These are phyloP conservation scores for Macropis europaea DNA, from an alignment of 2,888 invertebrate genomes.

Conservation along the genomic window DNA sequence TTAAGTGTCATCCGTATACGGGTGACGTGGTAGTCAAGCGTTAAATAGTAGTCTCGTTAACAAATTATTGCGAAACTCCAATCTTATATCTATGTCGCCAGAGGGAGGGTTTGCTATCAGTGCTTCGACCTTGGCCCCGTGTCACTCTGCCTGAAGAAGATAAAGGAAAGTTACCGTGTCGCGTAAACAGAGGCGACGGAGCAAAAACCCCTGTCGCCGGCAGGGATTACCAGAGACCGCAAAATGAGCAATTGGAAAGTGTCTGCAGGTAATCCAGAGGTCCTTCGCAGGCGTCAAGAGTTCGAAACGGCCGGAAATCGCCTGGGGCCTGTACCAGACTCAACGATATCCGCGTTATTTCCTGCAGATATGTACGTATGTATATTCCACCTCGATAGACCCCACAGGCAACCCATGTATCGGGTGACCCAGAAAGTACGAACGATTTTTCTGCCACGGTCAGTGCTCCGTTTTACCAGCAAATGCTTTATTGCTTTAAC, in stretches of 20 bases:
- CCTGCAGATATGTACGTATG: constrained; percentile 28
- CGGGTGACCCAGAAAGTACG: neutral
- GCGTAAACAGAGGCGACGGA: constrained; percentile 6
- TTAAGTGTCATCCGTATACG: too few relatives aligned
- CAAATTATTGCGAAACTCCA: too few relatives aligned
- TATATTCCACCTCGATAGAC: constrained; percentile 27
- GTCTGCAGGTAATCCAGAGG: constrained; percentile 20
- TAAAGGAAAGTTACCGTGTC: constrained; percentile 7
- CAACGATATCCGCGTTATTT: constrained; percentile 47
- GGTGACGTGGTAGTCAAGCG: too few relatives aligned
- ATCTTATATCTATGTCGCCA: neutral
- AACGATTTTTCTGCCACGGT: too few relatives aligned
- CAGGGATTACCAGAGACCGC: constrained; percentile 16
- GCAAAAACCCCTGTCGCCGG: constrained; percentile 27
- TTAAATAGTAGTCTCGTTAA: too few relatives aligned
- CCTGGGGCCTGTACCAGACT: constrained; percentile 27
- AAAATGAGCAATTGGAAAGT: constrained; percentile 36
- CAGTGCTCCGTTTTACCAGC: too few relatives aligned
- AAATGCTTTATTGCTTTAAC: too few relatives aligned
- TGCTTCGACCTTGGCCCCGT: constrained; percentile 21
- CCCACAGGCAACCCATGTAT: neutral
- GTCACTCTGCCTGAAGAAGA: constrained; percentile 13
- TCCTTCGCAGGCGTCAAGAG: constrained; percentile 32
- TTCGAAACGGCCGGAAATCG: constrained; percentile 8
- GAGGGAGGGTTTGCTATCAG: constrained; percentile 8